Conservation (phyloP, 2,888 invertebrate species). For the Eurytoma adleriae region DNA sequence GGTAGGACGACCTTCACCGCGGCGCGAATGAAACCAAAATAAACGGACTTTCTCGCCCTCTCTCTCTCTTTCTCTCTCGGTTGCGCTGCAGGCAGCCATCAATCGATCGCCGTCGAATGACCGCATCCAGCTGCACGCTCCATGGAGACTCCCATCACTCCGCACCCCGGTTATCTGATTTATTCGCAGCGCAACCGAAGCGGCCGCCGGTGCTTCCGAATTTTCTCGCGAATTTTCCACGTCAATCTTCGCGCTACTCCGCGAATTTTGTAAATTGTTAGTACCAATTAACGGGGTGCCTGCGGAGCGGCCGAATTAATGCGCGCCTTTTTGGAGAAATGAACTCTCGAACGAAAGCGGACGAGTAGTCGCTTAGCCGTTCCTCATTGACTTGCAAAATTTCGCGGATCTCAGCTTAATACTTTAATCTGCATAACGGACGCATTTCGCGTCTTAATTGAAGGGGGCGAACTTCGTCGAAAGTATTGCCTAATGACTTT, state of each 20-base stretch:
- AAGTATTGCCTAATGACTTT: too few relatives aligned
- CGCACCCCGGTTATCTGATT: too few relatives aligned
- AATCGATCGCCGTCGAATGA: conserved; percentile 48
- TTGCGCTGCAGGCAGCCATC: conserved; percentile 14
- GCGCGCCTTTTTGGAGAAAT: background rate
- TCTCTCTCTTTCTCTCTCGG: background rate
- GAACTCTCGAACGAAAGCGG: conserved; percentile 8
- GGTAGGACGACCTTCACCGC: conserved; percentile 15
- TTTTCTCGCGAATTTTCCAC: too few relatives aligned
- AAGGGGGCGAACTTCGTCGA: background rate
- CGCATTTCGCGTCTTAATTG: conserved; percentile 31
- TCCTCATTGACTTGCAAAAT: conserved; percentile 45
- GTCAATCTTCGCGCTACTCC: too few relatives aligned
- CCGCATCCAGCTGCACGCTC: conserved; percentile 6
- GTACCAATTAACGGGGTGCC: too few relatives aligned
- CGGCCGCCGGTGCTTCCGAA: too few relatives aligned
- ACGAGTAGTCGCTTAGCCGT: background rate
- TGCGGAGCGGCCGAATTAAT: conserved; percentile 17
- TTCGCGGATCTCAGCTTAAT: background rate
- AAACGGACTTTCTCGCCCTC: conserved; percentile 11
- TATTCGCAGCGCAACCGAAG: too few relatives aligned
- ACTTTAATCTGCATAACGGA: conserved; percentile 5
- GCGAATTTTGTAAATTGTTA: too few relatives aligned
- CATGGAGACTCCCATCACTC: background rate
- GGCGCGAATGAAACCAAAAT: conserved; percentile 30